Evolutionary conservation across 64 coral and sea anemone species (phyloP).

Genomic region (Montipora capricornis): DNA sequence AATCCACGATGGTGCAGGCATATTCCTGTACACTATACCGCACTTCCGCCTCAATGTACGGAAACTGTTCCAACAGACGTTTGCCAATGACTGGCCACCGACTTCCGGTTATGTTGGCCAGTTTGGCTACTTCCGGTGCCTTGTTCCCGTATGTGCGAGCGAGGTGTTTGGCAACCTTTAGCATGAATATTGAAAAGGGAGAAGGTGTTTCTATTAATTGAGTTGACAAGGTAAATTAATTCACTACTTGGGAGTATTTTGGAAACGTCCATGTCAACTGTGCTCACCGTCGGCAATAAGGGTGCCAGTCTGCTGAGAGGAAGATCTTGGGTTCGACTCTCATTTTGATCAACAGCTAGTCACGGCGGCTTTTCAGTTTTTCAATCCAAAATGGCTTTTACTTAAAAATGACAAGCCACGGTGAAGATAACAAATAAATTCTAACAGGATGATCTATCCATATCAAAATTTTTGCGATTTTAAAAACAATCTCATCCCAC

Average conservation of each 20-base stretch:
- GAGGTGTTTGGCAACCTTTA: conserved; percentile 83
- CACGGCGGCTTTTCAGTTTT: too few species aligned
- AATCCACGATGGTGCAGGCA: conserved; percentile 90
- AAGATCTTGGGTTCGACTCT: too few species aligned
- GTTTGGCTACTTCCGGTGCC: conserved; percentile 86
- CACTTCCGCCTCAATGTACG: conserved; percentile 95
- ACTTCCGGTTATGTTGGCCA: conserved; percentile 83
- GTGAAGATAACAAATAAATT: too few species aligned
- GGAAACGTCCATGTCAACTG: too few species aligned
- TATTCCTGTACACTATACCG: conserved; percentile 90
- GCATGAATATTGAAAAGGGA: background rate
- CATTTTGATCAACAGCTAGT: too few species aligned
- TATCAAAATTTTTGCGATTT: too few species aligned
- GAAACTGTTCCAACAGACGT: conserved; percentile 84
- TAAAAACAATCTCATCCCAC: too few species aligned
- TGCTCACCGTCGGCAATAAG: too few species aligned
- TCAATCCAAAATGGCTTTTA: too few species aligned
- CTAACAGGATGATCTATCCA: too few species aligned
- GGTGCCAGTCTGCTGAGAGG: too few species aligned
- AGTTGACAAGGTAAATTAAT: background rate
- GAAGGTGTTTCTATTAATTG: background rate
- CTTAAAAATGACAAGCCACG: too few species aligned
- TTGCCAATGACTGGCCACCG: conserved; percentile 91
- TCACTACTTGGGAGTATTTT: background rate
- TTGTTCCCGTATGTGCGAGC: conserved; percentile 92